Base-by-base conservation (phyloP, 2,797 vertebrate genomes). In the Enteromius paludinosus region DNA sequence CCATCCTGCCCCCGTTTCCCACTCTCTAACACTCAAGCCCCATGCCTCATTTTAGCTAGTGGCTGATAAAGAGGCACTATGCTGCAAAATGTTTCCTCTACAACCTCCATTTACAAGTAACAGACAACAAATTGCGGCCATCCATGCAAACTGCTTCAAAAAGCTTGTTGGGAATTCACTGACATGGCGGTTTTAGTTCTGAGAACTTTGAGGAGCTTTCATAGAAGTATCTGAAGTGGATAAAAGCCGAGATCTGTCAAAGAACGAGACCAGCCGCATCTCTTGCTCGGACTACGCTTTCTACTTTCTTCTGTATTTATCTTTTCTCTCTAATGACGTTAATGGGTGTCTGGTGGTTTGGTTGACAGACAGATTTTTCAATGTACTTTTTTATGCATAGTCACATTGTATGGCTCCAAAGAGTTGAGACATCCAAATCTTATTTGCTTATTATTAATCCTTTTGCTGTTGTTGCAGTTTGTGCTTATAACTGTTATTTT, bases 131-230 rank as follows among this genome's bases (percentile, higher is more conserved):
- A 83, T 59, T 74, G 47, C 87, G 79, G 89, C 79, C 70, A 54
- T 90, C 86, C 82, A 89, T 90, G 81, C 87, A 84, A 84, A 88
- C 91, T 91, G 89, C 92, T 87, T 92, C 81, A 85, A 87, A 62
- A 89, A 74, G 45, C 56, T 61, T 70, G 52, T 74, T 59, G 38
- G 47, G 43, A 75, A 49, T 41, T 79, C 52, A 76, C 64, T 38
- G 30, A 65, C 8, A 41, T 72, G 90, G 59, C 7, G 33, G 70
- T 64, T 74, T 74, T 41, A 38, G 90, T 90, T 90, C 88, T 89
- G 86, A 85, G 83, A 90, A 86, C 92, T 92, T 92, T 90, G 90
- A 93, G 92, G 91, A 93, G 93, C 94, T 95, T 93, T 78, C 83
- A 83, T 45, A 66, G 70, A 78, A 30, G 85, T 89, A 87, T 89